Percentiles rank a stretch among this genome's conserved stretches.
Conservation (phyloP, 2,797 vertebrate genomes). For the Epinephelus awoara region DNA sequence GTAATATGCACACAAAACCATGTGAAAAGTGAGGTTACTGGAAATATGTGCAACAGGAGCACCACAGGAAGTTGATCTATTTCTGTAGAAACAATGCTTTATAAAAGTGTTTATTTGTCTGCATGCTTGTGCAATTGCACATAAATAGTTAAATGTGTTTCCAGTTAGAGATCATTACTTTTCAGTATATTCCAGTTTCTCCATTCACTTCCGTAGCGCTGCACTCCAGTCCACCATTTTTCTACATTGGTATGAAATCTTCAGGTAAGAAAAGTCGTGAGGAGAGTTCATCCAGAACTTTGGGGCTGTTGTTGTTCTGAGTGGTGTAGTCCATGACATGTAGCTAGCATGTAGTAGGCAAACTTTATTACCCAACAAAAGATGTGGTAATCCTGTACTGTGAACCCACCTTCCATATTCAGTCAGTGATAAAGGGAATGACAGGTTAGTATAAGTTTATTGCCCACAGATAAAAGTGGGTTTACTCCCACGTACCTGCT, state of each 20-base stretch:
- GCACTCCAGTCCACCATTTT: slow-evolving; percentile 18
- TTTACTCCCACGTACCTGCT: slow-evolving; percentile 44
- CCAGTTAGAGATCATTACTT: slow-evolving; percentile 54
- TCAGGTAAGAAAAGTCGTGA: slow-evolving; percentile 26
- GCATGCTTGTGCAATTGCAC: slow-evolving; percentile 41
- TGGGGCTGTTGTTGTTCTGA: slow-evolving; percentile 14
- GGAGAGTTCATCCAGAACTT: slow-evolving; percentile 34
- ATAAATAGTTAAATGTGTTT: slow-evolving; percentile 37
- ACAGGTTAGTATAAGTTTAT: slow-evolving; percentile 34
- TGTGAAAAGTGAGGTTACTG: slow-evolving; percentile 30
- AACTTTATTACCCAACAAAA: slow-evolving; percentile 16
- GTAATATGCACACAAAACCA: slow-evolving; percentile 29
- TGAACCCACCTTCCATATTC: slow-evolving; percentile 24
- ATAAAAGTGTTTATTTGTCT: slow-evolving; percentile 27
- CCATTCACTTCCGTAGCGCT: slow-evolving; percentile 4
- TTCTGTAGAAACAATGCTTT: slow-evolving; percentile 12
- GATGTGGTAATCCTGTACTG: slow-evolving; percentile 13
- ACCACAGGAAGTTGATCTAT: slow-evolving; percentile 38
- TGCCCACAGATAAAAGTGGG: slow-evolving; percentile 27
- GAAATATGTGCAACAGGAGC: slow-evolving; percentile 36
- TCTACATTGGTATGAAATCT: slow-evolving; percentile 29
- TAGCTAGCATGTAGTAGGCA: slow-evolving; percentile 11
- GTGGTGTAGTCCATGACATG: slow-evolving; percentile 32
- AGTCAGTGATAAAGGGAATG: slow-evolving; percentile 42
- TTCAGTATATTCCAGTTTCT: slow-evolving; percentile 55